phyloP scores from a whole-genome alignment of 2,888 invertebrate genomes.

The Dioctria linearis region DNA sequence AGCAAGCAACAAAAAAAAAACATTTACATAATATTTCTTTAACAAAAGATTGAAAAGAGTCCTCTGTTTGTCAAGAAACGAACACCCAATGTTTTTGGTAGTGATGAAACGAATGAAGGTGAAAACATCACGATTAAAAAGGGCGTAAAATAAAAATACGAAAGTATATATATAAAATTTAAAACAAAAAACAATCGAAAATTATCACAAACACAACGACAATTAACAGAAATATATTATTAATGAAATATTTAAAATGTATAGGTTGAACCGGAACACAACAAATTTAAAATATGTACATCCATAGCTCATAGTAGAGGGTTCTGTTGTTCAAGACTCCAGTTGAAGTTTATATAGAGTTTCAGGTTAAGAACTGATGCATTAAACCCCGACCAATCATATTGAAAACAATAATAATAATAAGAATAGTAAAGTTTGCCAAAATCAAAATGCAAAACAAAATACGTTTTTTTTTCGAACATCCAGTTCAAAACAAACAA shows the following conservation, averaged over 20 bases:
- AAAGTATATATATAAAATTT: neutral
- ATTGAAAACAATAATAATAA: too few relatives aligned
- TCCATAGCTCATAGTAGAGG: conserved; percentile 7
- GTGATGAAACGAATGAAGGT: neutral
- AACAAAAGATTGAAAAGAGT: too few relatives aligned
- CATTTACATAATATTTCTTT: too few relatives aligned
- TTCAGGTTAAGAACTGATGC: conserved; percentile 27
- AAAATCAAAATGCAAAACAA: conserved; percentile 35
- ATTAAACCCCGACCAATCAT: neutral
- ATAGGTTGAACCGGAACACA: neutral
- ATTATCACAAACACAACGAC: conserved; percentile 28
- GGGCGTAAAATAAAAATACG: neutral
- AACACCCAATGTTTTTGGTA: too few relatives aligned
- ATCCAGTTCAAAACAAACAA: conserved; percentile 28
- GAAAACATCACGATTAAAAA: conserved; percentile 8
- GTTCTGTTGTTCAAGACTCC: conserved; percentile 4
- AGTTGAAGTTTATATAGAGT: conserved; percentile 1
- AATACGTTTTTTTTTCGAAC: neutral
- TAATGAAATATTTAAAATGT: neutral
- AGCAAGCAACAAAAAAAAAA: too few relatives aligned
- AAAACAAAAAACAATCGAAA: conserved; percentile 30
- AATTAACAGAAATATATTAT: conserved; percentile 17
- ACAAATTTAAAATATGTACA: conserved; percentile 20
- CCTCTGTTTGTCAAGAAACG: too few relatives aligned
- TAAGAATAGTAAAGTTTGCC: conserved; percentile 15